Conservation (phyloP, 2,888 invertebrate genomes). For the Drosophila mimetica region DNA sequence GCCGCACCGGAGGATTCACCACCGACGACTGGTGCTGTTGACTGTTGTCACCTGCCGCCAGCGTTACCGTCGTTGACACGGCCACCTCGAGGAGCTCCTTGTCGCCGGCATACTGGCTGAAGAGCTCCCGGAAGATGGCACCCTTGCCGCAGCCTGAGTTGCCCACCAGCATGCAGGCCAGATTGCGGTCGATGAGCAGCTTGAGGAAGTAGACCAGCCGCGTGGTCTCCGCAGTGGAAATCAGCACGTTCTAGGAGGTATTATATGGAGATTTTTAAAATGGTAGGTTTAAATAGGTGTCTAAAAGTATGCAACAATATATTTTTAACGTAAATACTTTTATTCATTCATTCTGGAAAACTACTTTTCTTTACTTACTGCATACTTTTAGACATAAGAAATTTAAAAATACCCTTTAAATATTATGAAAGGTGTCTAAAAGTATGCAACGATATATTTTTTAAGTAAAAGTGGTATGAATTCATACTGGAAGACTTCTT, state of each 20-base stretch:
- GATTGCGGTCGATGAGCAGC: constrained; percentile 90
- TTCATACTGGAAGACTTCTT: too few relatives aligned
- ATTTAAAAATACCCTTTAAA: too few relatives aligned
- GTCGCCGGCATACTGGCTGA: constrained; percentile 83
- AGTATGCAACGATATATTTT: too few relatives aligned
- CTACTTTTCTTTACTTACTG: too few relatives aligned
- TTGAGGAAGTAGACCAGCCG: constrained; percentile 95
- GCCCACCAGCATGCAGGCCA: constrained; percentile 96
- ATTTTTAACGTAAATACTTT: not conserved
- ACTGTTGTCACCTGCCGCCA: constrained; percentile 85
- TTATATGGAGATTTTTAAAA: too few relatives aligned
- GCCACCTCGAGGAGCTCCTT: constrained; percentile 86
- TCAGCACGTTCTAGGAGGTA: constrained; percentile 88
- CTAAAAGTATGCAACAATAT: not conserved
- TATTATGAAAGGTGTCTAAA: too few relatives aligned
- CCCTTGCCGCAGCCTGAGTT: constrained; percentile 96
- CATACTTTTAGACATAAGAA: too few relatives aligned
- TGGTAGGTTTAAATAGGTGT: too few relatives aligned
- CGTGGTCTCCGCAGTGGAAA: constrained; percentile 95
- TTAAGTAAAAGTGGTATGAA: too few relatives aligned
- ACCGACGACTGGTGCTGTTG: constrained; percentile 20
- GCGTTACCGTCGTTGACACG: constrained; percentile 84
- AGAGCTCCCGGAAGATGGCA: constrained; percentile 91
- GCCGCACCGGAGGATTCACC: constrained; percentile 24
- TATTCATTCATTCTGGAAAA: too few relatives aligned